Evolutionary conservation across 2,888 invertebrate genomes (phyloP).

Genomic region (Phragmatobia fuliginosa): DNA sequence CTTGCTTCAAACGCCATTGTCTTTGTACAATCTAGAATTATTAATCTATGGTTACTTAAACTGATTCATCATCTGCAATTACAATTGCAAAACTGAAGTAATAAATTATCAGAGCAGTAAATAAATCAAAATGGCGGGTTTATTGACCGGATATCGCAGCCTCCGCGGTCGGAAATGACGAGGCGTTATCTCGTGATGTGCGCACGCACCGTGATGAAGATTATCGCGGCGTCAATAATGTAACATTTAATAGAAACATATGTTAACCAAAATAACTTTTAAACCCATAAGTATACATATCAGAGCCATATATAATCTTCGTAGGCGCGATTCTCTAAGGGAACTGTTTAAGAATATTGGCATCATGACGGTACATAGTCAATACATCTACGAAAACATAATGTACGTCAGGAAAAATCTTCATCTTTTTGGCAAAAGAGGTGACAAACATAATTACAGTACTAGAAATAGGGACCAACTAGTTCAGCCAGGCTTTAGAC

Average conservation of each 20-base stretch:
- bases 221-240: conserved; percentile 29
- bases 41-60: background rate
- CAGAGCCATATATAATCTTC: too few species aligned
- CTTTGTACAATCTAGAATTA: background rate
- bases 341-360: too few species aligned
- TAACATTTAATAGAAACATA: background rate
- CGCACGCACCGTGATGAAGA: conserved; percentile 48
- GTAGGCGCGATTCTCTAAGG: too few species aligned
- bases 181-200: conserved; percentile 57
- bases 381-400: too few species aligned
- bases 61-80: background rate
- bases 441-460: too few species aligned
- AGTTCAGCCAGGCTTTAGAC: too few species aligned
- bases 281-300: background rate
- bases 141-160: conserved; percentile 68
- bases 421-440: too few species aligned
- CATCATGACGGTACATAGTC: too few species aligned
- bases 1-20: background rate
- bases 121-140: conserved; percentile 47
- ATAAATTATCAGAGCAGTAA: conserved; percentile 21
- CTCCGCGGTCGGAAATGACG: conserved; percentile 64
- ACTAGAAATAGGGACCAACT: too few species aligned
- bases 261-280: background rate
- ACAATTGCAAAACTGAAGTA: conserved; percentile 5
- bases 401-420: too few species aligned